Evolutionary conservation across 2,113 vertebrate species (phyloP).

Genomic region (Trichechus manatus): DNA sequence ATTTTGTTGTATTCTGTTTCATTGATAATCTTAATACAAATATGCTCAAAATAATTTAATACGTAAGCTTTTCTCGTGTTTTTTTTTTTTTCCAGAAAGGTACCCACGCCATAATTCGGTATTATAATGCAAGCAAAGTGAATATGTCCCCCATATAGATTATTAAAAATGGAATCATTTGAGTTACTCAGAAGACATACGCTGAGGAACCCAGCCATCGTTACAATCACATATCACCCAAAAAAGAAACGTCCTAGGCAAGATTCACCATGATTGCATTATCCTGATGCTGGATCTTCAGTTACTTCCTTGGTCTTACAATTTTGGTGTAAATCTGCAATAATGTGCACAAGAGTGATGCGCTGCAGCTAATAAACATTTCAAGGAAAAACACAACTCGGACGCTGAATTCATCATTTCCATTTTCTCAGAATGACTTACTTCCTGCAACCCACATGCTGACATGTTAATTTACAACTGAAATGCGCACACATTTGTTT

Average conservation of each 20-base stretch:
- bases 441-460: not conserved
- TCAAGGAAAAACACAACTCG: not conserved
- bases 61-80: not conserved
- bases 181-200: not conserved
- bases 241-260: slow-evolving; percentile 1
- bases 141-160: not conserved
- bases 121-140: slow-evolving; percentile 29
- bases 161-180: not conserved
- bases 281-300: not conserved
- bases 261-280: not conserved
- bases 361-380: slow-evolving; percentile 50
- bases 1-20: not conserved
- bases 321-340: slow-evolving; percentile 36
- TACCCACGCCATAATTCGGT: not conserved
- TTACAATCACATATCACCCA: not conserved
- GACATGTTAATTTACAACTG: slow-evolving; percentile 56
- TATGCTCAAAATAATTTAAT: not conserved
- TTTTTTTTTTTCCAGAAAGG: not conserved
- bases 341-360: slow-evolving; percentile 3
- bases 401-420: slow-evolving; percentile 56
- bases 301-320: slow-evolving; percentile 16
- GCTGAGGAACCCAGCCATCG: not conserved
- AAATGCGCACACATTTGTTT: slow-evolving; percentile 35
- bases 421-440: slow-evolving; percentile 52
- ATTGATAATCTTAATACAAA: not conserved